Conservation (phyloP, 2,113 vertebrate genomes). For the Trematocara zebra region DNA sequence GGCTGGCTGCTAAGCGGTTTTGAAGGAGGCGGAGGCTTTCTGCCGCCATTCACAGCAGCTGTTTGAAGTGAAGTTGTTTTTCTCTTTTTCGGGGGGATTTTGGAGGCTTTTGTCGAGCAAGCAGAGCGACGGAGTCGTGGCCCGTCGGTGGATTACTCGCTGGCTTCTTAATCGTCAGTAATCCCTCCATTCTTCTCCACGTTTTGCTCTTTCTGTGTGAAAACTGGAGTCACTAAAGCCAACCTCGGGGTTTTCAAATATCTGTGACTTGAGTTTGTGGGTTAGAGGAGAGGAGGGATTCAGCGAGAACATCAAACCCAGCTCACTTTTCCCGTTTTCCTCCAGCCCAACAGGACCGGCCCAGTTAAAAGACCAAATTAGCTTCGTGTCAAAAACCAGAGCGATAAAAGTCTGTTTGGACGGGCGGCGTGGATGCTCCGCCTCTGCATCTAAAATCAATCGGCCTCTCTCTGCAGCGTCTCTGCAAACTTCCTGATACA, state of each 20-base stretch:
- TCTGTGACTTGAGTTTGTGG: background rate
- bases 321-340: background rate
- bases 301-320: background rate
- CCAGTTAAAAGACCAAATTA: background rate
- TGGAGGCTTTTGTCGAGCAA: background rate
- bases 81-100: background rate
- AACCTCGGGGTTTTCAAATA: background rate
- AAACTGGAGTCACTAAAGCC: background rate
- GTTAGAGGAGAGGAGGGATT: background rate
- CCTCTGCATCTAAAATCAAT: background rate
- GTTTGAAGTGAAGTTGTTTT: slow-evolving; percentile 6
- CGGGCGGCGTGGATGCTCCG: background rate
- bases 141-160: background rate
- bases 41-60: background rate
- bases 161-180: slow-evolving; percentile 16
- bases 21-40: background rate
- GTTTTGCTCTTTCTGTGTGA: background rate
- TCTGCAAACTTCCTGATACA: background rate
- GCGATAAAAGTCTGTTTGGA: background rate
- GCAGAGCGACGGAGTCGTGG: background rate
- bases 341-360: background rate
- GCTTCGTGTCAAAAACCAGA: background rate
- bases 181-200: slow-evolving; percentile 22
- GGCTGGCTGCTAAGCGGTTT: background rate
- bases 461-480: background rate